Evolutionary conservation across 2,888 invertebrate genomes (phyloP).

Genomic region (Cacoxenus indagator): DNA sequence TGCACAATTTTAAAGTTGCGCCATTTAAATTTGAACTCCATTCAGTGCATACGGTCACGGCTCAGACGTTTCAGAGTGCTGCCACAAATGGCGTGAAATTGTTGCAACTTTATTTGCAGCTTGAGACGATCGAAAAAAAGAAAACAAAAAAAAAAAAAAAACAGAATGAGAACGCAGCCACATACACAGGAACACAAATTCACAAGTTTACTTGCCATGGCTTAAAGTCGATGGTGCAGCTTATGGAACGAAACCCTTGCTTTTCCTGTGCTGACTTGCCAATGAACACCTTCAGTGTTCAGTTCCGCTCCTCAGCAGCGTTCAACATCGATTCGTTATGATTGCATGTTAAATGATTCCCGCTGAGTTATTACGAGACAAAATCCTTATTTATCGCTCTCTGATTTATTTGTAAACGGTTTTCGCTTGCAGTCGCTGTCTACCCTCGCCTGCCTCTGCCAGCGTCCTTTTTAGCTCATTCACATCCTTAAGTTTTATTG

Average conservation of each 20-base stretch:
- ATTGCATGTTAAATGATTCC: constrained; percentile 70
- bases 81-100: constrained; percentile 19
- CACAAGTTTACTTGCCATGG: neutral
- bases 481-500: constrained; percentile 10
- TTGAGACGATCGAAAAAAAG: constrained; percentile 45
- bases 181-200: neutral
- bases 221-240: constrained; percentile 15
- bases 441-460: constrained; percentile 20
- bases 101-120: constrained; percentile 58
- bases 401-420: constrained; percentile 70
- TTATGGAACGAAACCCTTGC: too few relatives aligned
- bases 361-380: constrained; percentile 71
- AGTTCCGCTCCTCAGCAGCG: constrained; percentile 48
- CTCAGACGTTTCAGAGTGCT: neutral
- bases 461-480: neutral
- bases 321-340: constrained; percentile 69
- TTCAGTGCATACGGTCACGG: neutral
- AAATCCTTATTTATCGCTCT: constrained; percentile 71
- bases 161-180: neutral
- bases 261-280: too few relatives aligned
- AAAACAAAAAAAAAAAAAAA: constrained; percentile 36
- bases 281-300: too few relatives aligned
- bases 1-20: neutral
- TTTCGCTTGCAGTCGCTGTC: constrained; percentile 45
- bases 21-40: neutral